Conservation (phyloP, 2,797 vertebrate genomes). For the Pelodytes ibericus region DNA sequence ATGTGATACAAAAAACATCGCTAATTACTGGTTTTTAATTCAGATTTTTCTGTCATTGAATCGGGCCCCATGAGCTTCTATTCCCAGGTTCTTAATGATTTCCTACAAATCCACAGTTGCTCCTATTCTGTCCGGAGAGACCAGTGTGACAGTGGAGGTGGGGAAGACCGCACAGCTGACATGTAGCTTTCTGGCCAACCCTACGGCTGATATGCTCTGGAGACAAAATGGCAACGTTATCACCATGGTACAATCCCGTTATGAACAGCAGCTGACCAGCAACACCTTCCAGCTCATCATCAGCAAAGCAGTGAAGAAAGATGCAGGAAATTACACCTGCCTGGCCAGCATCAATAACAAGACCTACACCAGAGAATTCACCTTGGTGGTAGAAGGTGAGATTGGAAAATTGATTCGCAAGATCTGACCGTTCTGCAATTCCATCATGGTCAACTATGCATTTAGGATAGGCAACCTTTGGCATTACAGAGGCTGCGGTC, state of each 20-base stretch:
- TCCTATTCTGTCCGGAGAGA: slow-evolving; percentile 71
- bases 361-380: slow-evolving; percentile 65
- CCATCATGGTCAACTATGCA: too few species aligned
- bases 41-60: too few species aligned
- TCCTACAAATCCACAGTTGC: slow-evolving; percentile 77
- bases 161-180: slow-evolving; percentile 62
- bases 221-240: slow-evolving; percentile 65
- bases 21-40: too few species aligned
- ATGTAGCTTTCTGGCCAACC: slow-evolving; percentile 82
- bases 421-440: too few species aligned
- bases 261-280: slow-evolving; percentile 71
- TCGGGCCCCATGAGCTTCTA: too few species aligned
- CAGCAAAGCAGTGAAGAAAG: slow-evolving; percentile 63
- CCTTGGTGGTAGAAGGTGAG: slow-evolving; percentile 79
- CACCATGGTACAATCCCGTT: slow-evolving; percentile 64
- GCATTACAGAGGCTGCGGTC: too few species aligned
- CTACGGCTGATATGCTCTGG: slow-evolving; percentile 79
- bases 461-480: too few species aligned
- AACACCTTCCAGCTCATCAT: slow-evolving; percentile 67
- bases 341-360: slow-evolving; percentile 25
- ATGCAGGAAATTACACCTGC: slow-evolving; percentile 81
- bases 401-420: background rate
- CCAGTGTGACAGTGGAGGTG: slow-evolving; percentile 65
- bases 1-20: too few species aligned
- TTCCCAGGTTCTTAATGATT: too few species aligned